Conservation (phyloP, 2,797 vertebrate genomes). For the Notolepis coatsorum region DNA sequence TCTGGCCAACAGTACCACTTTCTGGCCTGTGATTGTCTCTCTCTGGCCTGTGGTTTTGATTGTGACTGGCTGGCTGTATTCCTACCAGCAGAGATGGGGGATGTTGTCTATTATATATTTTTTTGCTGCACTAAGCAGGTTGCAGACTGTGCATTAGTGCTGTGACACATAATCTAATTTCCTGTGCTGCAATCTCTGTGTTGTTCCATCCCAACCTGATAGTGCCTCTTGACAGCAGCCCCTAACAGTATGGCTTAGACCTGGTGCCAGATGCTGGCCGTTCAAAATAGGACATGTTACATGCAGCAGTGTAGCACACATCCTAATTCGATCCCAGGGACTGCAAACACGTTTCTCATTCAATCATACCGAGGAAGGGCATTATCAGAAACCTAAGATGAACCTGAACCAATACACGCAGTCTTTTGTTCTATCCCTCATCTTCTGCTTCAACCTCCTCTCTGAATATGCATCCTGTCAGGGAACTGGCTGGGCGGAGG, state of each 20-base stretch:
- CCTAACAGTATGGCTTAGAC: conserved; percentile 23
- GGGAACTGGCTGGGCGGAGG: conserved; percentile 1
- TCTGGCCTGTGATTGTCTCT: no score
- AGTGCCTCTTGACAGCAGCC: conserved; percentile 45
- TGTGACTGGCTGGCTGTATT: no score
- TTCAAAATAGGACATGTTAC: conserved; percentile 2
- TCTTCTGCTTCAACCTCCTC: neutral
- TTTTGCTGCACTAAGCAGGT: conserved; percentile 63
- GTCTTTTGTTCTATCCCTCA: neutral
- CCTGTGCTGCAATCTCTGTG: conserved; percentile 67
- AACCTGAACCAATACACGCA: conserved; percentile 2
- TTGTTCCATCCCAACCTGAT: conserved; percentile 62
- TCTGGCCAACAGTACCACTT: no score
- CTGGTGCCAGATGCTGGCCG: neutral
- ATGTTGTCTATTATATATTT: no score
- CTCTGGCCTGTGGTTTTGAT: no score
- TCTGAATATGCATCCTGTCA: conserved; percentile 5
- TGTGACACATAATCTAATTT: conserved; percentile 80
- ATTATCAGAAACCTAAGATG: conserved; percentile 25
- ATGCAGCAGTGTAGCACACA: neutral
- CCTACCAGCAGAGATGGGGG: no score
- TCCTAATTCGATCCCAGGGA: conserved; percentile 13
- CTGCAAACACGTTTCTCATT: conserved; percentile 28
- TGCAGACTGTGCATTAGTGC: conserved; percentile 69
- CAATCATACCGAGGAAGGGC: conserved; percentile 1